Conservation (phyloP, 2,113 vertebrate genomes). For the Microcebus tavaratra region DNA sequence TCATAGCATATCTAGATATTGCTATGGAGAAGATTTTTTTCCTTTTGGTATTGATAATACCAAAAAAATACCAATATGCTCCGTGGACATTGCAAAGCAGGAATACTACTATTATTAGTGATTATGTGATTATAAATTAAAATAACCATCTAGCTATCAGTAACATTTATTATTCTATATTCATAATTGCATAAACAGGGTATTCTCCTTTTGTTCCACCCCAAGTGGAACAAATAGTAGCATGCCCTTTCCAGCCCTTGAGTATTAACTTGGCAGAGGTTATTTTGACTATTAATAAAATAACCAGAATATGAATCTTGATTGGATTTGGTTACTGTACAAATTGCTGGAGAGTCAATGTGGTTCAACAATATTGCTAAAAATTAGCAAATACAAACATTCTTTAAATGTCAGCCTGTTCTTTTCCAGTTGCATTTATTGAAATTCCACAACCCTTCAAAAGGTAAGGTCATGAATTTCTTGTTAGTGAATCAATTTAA, state of each 20-base stretch:
- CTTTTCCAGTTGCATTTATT: background rate
- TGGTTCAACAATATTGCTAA: conserved; percentile 29
- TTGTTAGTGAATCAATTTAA: background rate
- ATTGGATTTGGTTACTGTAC: background rate
- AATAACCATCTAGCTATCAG: fast-evolving
- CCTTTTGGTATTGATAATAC: background rate
- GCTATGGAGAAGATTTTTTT: background rate
- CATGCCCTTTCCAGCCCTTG: background rate
- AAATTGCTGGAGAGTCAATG: background rate
- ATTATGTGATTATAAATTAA: background rate
- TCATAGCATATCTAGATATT: background rate
- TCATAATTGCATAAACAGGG: background rate
- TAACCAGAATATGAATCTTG: background rate
- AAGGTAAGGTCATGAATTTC: background rate
- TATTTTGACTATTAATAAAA: background rate
- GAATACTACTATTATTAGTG: background rate
- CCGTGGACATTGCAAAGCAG: background rate
- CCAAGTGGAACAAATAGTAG: background rate
- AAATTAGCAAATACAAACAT: conserved; percentile 14
- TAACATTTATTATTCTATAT: background rate
- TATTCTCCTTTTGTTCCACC: background rate
- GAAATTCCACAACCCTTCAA: background rate
- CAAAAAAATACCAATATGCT: background rate
- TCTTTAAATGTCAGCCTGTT: background rate
- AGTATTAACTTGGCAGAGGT: background rate